Conservation (phyloP, 2,797 vertebrate species). For the Naso thynnoides region DNA sequence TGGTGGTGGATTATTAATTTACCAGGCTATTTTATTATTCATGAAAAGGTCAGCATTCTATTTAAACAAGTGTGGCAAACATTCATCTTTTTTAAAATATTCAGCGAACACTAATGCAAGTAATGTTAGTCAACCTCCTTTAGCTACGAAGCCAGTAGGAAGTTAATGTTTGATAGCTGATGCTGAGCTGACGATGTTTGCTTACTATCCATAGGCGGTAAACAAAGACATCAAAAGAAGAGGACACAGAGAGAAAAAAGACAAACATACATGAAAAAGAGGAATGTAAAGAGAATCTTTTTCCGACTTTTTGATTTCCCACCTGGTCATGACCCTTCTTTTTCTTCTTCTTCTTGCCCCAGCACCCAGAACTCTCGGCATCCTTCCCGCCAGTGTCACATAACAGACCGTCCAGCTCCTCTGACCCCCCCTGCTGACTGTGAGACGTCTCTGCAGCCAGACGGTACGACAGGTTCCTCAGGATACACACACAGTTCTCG, state of each 20-base stretch:
- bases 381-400: slow-evolving; percentile 95
- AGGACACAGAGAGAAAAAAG: neutral
- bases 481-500: slow-evolving; percentile 99
- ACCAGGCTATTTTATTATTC: too few species aligned
- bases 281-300: neutral
- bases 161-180: too few species aligned
- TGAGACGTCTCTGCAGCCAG: slow-evolving; percentile 98
- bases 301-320: slow-evolving; percentile 44
- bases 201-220: too few species aligned
- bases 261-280: neutral
- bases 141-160: too few species aligned
- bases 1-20: too few species aligned
- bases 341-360: slow-evolving; percentile 99
- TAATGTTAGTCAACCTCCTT: too few species aligned
- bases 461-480: slow-evolving; percentile 99
- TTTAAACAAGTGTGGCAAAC: too few species aligned
- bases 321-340: slow-evolving; percentile 99
- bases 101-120: too few species aligned
- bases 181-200: too few species aligned
- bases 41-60: too few species aligned
- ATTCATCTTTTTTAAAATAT: too few species aligned
- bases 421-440: slow-evolving; percentile 97
- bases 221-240: neutral
- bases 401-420: slow-evolving; percentile 97
- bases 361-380: slow-evolving; percentile 95